These are phyloP conservation scores for Oncorhynchus mykiss DNA, from an alignment of 2,113 vertebrate genomes.

Conservation along the genomic window DNA sequence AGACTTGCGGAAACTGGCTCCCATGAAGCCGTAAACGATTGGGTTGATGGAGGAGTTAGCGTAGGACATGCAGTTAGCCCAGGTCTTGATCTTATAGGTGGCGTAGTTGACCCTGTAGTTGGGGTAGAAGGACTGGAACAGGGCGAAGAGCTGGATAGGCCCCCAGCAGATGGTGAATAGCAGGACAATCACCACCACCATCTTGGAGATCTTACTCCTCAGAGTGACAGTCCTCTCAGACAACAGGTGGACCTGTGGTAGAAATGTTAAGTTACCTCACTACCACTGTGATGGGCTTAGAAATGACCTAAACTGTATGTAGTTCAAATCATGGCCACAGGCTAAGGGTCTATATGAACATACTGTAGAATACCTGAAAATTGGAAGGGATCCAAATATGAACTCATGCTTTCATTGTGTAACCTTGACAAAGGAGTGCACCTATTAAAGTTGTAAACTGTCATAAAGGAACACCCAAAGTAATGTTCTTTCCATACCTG, in stretches of 20 bases:
- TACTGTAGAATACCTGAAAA: too few relatives aligned
- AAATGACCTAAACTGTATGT: not conserved
- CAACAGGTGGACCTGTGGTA: constrained; percentile 75
- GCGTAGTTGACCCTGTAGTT: constrained; percentile 72
- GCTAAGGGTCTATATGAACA: too few relatives aligned
- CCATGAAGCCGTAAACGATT: constrained; percentile 80
- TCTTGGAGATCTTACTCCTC: constrained; percentile 82
- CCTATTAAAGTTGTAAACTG: not conserved
- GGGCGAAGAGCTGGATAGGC: constrained; percentile 83
- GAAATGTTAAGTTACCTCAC: too few relatives aligned
- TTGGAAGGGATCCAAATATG: too few relatives aligned
- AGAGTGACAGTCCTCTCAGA: constrained; percentile 81
- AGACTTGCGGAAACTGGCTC: constrained; percentile 82
- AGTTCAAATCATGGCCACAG: not conserved
- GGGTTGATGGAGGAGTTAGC: constrained; percentile 83
- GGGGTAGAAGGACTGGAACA: constrained; percentile 79
- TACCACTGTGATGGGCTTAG: not conserved
- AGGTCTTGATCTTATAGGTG: constrained; percentile 82
- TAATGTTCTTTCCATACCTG: constrained; percentile 62
- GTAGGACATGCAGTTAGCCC: constrained; percentile 85
- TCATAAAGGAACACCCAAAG: not conserved
- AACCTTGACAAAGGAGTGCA: not conserved
- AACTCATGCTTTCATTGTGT: not conserved
- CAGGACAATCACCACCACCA: constrained; percentile 84
- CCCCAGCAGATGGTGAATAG: constrained; percentile 86